These are phyloP conservation scores for Pseudochromis fuscus DNA, from an alignment of 2,797 vertebrate species.

Conservation along the genomic window DNA sequence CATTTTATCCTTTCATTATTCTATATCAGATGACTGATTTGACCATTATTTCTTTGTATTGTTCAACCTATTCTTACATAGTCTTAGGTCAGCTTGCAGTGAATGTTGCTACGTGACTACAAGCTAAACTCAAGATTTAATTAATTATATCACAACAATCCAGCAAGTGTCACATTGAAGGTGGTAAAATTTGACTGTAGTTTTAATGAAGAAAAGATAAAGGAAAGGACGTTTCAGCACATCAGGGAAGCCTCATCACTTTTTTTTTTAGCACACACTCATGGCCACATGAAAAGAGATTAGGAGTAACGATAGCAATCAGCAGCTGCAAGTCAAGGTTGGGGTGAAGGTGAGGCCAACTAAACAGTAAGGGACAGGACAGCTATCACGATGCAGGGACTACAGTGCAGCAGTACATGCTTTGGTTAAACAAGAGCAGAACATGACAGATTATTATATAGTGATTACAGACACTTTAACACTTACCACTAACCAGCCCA, in stretches of 20 bases:
- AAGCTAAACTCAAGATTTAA: not conserved
- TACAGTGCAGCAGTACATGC: too few relatives aligned
- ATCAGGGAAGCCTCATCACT: conserved; percentile 14
- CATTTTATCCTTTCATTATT: conserved; percentile 40
- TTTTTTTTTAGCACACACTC: conserved; percentile 7
- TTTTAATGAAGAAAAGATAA: not conserved
- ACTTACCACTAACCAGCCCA: too few relatives aligned
- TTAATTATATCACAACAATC: not conserved
- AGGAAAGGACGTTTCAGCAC: not conserved
- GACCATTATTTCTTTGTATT: conserved; percentile 7
- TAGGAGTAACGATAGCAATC: conserved; percentile 15
- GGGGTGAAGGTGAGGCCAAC: conserved; percentile 10
- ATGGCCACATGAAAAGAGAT: conserved; percentile 11
- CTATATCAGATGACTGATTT: conserved; percentile 27
- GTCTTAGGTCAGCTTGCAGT: not conserved
- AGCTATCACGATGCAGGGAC: too few relatives aligned
- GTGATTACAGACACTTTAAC: too few relatives aligned
- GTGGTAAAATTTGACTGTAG: not conserved
- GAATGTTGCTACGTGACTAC: not conserved
- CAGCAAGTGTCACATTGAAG: not conserved
- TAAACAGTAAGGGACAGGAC: too few relatives aligned
- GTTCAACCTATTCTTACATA: not conserved
- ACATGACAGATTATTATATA: too few relatives aligned
- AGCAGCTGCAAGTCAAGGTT: conserved; percentile 29
- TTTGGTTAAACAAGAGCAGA: too few relatives aligned